A percentile compares a stretch with the other conserved stretches of the same genome.
phyloP scores from a whole-genome alignment of 2,113 vertebrate species.

The Trinectes maculatus region DNA sequence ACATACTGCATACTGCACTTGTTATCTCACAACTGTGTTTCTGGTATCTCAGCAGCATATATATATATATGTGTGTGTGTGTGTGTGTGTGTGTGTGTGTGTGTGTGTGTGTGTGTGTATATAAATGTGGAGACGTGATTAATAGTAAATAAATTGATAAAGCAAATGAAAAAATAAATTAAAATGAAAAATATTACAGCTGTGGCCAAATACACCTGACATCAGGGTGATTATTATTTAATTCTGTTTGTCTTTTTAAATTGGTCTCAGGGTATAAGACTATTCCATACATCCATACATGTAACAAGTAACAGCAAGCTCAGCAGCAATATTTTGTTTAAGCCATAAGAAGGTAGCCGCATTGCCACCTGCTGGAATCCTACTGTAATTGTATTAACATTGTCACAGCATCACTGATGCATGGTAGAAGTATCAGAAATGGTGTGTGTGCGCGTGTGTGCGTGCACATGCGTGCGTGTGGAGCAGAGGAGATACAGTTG shows the following conservation, averaged over 20 bases:
- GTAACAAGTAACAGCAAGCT: background rate
- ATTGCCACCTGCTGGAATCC: constrained; percentile 39
- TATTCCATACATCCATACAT: background rate
- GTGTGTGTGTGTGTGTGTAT: too few species aligned
- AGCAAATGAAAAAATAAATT: background rate
- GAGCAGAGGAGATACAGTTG: too few species aligned
- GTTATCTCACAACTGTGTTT: background rate
- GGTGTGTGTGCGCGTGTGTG: background rate
- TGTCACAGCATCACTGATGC: background rate
- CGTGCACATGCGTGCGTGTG: too few species aligned
- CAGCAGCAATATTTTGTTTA: background rate
- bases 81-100: too few species aligned
- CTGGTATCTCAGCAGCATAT: too few species aligned
- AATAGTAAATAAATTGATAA: too few species aligned
- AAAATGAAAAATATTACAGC: background rate
- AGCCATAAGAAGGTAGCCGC: background rate
- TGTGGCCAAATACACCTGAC: constrained; percentile 10
- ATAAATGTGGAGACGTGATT: too few species aligned
- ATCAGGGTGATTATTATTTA: background rate
- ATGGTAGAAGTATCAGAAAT: background rate
- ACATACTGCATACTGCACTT: too few species aligned
- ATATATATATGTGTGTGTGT: too few species aligned
- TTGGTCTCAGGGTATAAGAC: constrained; percentile 11
- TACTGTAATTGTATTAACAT: background rate
- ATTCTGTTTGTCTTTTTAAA: background rate